Base-by-base conservation (phyloP, 2,113 vertebrate species). In the Bolborhynchus lineola region DNA sequence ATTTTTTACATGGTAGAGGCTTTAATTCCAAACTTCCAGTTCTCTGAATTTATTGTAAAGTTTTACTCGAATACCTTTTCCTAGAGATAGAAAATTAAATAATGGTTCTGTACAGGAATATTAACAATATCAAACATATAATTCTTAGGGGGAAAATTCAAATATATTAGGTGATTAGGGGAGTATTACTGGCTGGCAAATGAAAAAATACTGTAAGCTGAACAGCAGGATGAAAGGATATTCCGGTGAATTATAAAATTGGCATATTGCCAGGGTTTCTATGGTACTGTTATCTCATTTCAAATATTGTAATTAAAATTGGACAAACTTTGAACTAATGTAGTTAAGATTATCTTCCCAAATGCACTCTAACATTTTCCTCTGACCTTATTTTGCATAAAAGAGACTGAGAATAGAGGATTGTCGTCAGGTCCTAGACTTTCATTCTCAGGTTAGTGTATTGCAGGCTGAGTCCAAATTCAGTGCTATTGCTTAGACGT, bases 271-370 rank as follows among this genome's bases (percentile, higher is more conserved):
- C 95, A 9, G 26, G 94, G 55, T 91, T 55, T 76, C 80, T 88
- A 13, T 33, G 53, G 90, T 96, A 94, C 74, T 82, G 29, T 94
- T 91, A 69, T 84, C 84, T 94, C 35, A 91, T 95, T 96, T 97
- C 64, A 93, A 96, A 95, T 52, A 68, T 41, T 46, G 68, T 93
- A 95, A 97, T 96, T 96, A 96, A 96, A 96, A 95, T 25, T 90
- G 76, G 53, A 60, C 47, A 88, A 94, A 90, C 47, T 89, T 31
- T 74, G 62, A 94, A 46, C 90, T 94, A 90, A 80, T 74, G 65
- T 79, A 78, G 35, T 39, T 39, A 50, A 63, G 60, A 79, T 86
- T 91, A 50, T 57, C 39, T 90, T 90, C 35, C 33, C 82, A 84
- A 80, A 78, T 35, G 39, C 60, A 12, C 69, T 90, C 42, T 88